These are phyloP conservation scores for Brachionus rubens DNA, from an alignment of 1,140 invertebrate species.

Conservation along the genomic window DNA sequence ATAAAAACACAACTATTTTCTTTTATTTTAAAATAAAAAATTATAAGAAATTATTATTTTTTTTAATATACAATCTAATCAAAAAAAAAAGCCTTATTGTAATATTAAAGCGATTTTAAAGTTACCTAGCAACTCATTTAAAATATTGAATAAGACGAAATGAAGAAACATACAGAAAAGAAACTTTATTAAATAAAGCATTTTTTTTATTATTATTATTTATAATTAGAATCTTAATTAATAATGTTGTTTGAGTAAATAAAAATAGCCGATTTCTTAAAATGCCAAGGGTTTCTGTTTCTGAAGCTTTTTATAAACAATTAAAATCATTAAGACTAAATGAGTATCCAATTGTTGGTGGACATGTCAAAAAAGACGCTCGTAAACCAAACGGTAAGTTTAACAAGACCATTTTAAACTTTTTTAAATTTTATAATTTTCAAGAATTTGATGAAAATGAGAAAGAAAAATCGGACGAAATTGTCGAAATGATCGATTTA, in stretches of 20 bases:
- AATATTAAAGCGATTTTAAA: too few species aligned
- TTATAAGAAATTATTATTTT: too few species aligned
- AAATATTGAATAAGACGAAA: too few species aligned
- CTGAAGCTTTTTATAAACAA: constrained; percentile 7
- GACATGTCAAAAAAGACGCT: neutral
- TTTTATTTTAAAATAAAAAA: too few species aligned
- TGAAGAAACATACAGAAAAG: too few species aligned
- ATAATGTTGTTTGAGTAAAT: neutral
- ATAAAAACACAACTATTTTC: too few species aligned
- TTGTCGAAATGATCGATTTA: constrained; percentile 34
- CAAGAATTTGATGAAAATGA: constrained; percentile 25
- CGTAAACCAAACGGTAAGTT: constrained; percentile 5
- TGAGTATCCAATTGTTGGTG: constrained; percentile 8
- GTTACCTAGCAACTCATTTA: too few species aligned
- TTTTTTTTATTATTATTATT: too few species aligned
- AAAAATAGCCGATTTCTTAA: neutral
- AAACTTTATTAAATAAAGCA: too few species aligned
- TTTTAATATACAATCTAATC: too few species aligned
- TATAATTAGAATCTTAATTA: too few species aligned
- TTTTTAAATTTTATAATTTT: neutral
- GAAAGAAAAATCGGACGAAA: constrained; percentile 19
- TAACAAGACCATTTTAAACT: neutral
- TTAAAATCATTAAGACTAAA: constrained; percentile 5
- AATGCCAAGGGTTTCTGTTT: neutral
- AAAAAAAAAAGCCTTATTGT: too few species aligned